Percentiles rank a stretch among this genome's conserved stretches.
These are phyloP conservation scores for Papilio polyxenes DNA, from an alignment of 1,140 invertebrate genomes.

Conservation along the genomic window DNA sequence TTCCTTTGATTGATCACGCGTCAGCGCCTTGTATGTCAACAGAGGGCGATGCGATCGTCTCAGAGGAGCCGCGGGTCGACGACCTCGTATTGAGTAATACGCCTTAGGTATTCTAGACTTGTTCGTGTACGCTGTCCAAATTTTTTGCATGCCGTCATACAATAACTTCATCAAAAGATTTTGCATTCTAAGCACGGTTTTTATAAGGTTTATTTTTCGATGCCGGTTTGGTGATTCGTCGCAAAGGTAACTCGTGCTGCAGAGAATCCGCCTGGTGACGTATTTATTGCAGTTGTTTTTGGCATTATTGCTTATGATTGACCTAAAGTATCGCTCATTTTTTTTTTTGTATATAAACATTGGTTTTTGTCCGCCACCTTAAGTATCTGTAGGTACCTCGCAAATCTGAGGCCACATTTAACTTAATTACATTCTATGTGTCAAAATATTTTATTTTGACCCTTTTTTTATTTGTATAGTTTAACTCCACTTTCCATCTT, in stretches of 20 bases:
- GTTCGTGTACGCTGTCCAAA: slow-evolving; percentile 33
- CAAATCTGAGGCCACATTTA: too few species aligned
- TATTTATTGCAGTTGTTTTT: slow-evolving; percentile 31
- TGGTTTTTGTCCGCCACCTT: background rate
- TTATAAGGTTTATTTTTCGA: background rate
- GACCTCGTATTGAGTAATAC: slow-evolving; percentile 39
- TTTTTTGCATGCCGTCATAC: slow-evolving; percentile 34
- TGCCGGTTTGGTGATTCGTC: background rate
- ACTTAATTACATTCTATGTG: too few species aligned
- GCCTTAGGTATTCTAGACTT: slow-evolving; percentile 39
- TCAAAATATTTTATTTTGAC: too few species aligned
- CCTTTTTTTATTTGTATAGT: too few species aligned
- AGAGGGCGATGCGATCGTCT: slow-evolving; percentile 5
- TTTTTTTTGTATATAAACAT: slow-evolving; percentile 9
- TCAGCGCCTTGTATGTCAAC: slow-evolving; percentile 29
- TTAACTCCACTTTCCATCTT: too few species aligned
- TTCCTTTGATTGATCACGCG: slow-evolving; percentile 10
- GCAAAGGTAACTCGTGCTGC: slow-evolving; percentile 1
- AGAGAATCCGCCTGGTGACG: slow-evolving; percentile 33
- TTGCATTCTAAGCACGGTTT: background rate
- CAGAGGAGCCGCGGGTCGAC: slow-evolving; percentile 29
- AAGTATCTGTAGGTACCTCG: too few species aligned
- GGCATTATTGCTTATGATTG: slow-evolving; percentile 25
- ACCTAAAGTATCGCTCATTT: slow-evolving; percentile 1
- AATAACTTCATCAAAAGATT: background rate